These are phyloP conservation scores for Chaenogobius annularis DNA, from an alignment of 2,113 vertebrate genomes.

Conservation along the genomic window DNA sequence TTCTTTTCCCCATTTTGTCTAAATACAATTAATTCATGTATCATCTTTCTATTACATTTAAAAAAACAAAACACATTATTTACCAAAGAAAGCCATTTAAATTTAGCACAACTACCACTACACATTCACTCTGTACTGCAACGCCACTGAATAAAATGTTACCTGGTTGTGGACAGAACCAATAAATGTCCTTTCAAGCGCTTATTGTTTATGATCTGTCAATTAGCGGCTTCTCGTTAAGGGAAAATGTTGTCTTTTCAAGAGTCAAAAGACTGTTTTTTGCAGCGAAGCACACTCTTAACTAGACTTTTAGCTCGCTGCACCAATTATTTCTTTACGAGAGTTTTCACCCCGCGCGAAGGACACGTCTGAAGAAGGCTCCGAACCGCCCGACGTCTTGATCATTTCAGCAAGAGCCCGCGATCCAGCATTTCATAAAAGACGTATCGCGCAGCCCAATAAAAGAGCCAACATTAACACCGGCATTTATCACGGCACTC, in stretches of 20 bases:
- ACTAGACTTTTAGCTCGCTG: conserved; percentile 2
- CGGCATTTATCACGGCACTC: conserved; percentile 28
- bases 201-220: neutral
- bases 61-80: too few relatives aligned
- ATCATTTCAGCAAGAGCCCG: conserved; percentile 20
- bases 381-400: conserved; percentile 26
- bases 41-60: too few relatives aligned
- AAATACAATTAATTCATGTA: too few relatives aligned
- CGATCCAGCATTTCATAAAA: conserved; percentile 32
- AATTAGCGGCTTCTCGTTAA: neutral
- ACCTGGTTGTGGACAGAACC: neutral
- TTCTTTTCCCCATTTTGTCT: too few relatives aligned
- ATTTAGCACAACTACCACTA: too few relatives aligned
- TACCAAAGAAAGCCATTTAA: too few relatives aligned
- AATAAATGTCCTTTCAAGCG: neutral
- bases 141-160: neutral
- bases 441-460: conserved; percentile 32
- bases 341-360: conserved; percentile 13
- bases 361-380: conserved; percentile 16
- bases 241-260: neutral
- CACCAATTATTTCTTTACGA: conserved; percentile 25
- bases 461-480: conserved; percentile 31
- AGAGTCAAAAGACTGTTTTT: neutral
- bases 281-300: neutral
- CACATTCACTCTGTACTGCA: neutral